phyloP scores from a whole-genome alignment of 2,113 vertebrate genomes.

The Bos indicus region DNA sequence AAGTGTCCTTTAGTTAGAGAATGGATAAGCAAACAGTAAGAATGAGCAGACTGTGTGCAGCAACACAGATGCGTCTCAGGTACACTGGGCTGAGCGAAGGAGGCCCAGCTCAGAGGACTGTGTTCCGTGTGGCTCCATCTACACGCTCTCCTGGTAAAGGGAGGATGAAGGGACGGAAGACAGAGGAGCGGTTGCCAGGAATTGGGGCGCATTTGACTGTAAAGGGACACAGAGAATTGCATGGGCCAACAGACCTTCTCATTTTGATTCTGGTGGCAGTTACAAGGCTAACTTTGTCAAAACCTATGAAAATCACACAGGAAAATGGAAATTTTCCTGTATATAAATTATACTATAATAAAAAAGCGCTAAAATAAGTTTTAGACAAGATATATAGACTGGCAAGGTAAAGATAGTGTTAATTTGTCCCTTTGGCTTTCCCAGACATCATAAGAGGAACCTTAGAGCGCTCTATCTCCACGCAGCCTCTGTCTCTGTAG shows the following conservation, averaged over 20 bases:
- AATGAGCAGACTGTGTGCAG: fast-evolving
- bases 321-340: not conserved
- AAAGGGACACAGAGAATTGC: not conserved
- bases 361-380: not conserved
- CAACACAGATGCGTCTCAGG: not conserved
- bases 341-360: not conserved
- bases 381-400: not conserved
- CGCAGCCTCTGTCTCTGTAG: not conserved
- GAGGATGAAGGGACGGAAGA: too few relatives aligned
- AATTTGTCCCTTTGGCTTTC: not conserved
- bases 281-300: not conserved
- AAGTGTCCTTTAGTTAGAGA: not conserved
- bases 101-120: not conserved
- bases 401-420: not conserved
- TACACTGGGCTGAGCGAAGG: not conserved
- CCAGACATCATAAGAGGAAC: not conserved
- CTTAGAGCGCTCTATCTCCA: not conserved
- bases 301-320: not conserved
- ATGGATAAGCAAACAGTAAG: not conserved
- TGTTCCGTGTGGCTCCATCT: too few relatives aligned
- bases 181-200: not conserved
- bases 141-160: not conserved
- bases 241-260: not conserved
- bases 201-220: not conserved
- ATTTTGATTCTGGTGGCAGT: not conserved